phyloP scores from a whole-genome alignment of 2,888 invertebrate species.

The Trichogramma dendrolimi region DNA sequence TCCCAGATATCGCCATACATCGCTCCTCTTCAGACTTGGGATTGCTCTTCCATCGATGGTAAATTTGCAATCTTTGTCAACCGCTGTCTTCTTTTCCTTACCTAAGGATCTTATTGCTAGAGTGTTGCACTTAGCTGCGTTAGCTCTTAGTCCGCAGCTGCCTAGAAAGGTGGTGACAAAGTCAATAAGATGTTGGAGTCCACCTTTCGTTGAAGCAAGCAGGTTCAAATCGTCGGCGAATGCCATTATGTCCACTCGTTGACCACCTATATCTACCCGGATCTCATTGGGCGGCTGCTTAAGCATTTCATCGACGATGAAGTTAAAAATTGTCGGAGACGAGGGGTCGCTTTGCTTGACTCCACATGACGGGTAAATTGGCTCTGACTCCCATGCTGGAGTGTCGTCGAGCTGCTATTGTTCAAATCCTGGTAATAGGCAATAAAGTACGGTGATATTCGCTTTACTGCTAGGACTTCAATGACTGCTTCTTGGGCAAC shows the following conservation, averaged over 20 bases:
- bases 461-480: conserved; percentile 3
- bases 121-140: conserved; percentile 32
- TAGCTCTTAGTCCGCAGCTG: conserved; percentile 33
- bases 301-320: conserved; percentile 18
- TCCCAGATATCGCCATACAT: conserved; percentile 17
- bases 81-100: conserved; percentile 19
- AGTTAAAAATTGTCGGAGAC: conserved; percentile 20
- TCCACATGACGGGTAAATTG: conserved; percentile 28
- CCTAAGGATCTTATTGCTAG: conserved; percentile 12
- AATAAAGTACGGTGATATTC: conserved; percentile 11
- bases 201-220: conserved; percentile 1
- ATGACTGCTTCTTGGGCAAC: conserved; percentile 20
- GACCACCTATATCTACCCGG: conserved; percentile 11
- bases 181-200: conserved; percentile 19
- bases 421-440: conserved; percentile 23
- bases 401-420: conserved; percentile 35
- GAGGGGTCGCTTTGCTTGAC: no score
- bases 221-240: conserved; percentile 33
- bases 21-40: not conserved
- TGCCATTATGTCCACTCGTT: conserved; percentile 17
- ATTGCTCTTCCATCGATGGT: not conserved
- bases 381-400: conserved; percentile 17
- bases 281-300: conserved; percentile 8
- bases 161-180: conserved; percentile 19
- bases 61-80: conserved; percentile 9